phyloP scores from a whole-genome alignment of 2,888 invertebrate species.

The Serripes groenlandicus region DNA sequence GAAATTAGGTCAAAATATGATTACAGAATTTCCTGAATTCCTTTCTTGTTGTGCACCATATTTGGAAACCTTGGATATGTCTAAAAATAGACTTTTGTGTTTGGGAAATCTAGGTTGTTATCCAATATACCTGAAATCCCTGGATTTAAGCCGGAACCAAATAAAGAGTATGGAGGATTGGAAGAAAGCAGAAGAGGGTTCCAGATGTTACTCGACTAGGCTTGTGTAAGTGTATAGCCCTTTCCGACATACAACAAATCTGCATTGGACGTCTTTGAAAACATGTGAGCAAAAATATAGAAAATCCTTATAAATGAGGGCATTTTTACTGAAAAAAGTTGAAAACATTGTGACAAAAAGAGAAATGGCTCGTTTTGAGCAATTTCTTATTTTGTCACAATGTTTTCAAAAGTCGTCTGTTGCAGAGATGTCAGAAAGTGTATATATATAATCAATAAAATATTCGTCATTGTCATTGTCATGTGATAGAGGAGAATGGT shows the following conservation, averaged over 20 bases:
- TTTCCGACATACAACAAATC: no score
- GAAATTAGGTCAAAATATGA: conserved; percentile 96
- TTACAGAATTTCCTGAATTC: conserved; percentile 94
- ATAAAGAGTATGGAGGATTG: conserved; percentile 62
- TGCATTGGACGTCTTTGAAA: no score
- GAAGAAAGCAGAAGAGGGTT: conserved; percentile 38
- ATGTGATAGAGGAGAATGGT: no score
- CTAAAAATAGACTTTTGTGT: conserved; percentile 91
- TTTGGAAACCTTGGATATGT: conserved; percentile 95
- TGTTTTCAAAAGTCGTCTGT: no score
- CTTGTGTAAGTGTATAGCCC: conserved; percentile 1
- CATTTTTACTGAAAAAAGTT: no score
- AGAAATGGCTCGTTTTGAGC: not conserved
- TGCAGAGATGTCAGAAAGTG: no score
- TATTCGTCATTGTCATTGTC: no score
- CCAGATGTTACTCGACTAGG: conserved; percentile 35
- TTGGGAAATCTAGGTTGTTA: conserved; percentile 96
- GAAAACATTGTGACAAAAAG: not conserved
- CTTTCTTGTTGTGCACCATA: conserved; percentile 96
- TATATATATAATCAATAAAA: no score
- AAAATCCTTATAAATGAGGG: no score
- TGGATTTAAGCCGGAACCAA: conserved; percentile 91
- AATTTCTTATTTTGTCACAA: not conserved
- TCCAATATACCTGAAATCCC: conserved; percentile 94
- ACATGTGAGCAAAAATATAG: no score